A percentile compares a stretch with the other conserved stretches of the same genome.
These are phyloP conservation scores for Brotula barbata DNA, from an alignment of 2,797 vertebrate genomes.

Conservation along the genomic window DNA sequence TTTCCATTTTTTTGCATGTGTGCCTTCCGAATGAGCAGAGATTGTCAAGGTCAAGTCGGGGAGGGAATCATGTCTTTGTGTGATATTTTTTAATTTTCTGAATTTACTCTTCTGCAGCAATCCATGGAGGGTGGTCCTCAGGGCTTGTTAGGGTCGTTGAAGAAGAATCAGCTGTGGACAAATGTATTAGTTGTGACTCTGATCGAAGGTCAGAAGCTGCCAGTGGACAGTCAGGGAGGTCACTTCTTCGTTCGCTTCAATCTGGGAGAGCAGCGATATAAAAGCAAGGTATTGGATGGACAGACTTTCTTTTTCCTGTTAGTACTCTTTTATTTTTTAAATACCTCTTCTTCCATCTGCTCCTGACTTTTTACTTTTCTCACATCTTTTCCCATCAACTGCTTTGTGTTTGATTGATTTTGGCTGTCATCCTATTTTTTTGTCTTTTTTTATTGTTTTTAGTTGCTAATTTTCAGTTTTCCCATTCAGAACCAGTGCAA, in stretches of 20 bases:
- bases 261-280: conserved; percentile 91
- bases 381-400: neutral
- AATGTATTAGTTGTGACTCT: conserved; percentile 87
- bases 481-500: conserved; percentile 82
- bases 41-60: too few relatives aligned
- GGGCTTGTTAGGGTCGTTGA: conserved; percentile 79
- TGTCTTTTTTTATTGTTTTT: too few relatives aligned
- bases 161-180: conserved; percentile 91
- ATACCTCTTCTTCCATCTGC: neutral
- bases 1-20: too few relatives aligned
- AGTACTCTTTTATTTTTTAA: conserved; percentile 2
- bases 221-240: conserved; percentile 73
- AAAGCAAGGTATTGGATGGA: conserved; percentile 85
- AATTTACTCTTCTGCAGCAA: conserved; percentile 25
- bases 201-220: conserved; percentile 85
- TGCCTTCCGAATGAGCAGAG: too few relatives aligned
- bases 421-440: conserved; percentile 16
- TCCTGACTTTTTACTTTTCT: too few relatives aligned
- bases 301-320: neutral
- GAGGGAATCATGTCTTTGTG: neutral
- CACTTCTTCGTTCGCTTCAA: conserved; percentile 88
- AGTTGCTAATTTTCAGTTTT: neutral
- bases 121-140: conserved; percentile 24
- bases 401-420: neutral
- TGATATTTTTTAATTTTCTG: neutral